Base-by-base conservation (phyloP, 2,888 invertebrate species). In the Timema podura region DNA sequence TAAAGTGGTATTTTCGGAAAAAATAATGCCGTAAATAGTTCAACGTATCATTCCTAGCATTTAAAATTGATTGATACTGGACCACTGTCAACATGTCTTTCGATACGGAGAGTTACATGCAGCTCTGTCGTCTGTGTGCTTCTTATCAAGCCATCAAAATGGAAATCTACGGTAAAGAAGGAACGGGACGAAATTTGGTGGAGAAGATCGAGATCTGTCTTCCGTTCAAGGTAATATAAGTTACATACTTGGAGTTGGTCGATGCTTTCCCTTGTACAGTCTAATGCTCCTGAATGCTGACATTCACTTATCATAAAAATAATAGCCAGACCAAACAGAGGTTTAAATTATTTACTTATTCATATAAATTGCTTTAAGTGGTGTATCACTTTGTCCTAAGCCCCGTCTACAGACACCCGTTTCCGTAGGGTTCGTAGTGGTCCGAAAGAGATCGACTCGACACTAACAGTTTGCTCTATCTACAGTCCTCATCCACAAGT, bases 121-220 rank as follows among this genome's bases (percentile, higher is more conserved):
- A 82, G 74, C 79, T 83, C 6, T 83, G 83, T 77, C 79, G 83
- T 75, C 80, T 83, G 67, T 83, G 83, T 77, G 83, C 83, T 73
- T 80, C 81, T 64, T 80, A 81, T 77, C 82, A 83, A 75, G 80
- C 80, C 73, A 80, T 81, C 73, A 82, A 82, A 77, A 81, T 83
- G 79, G 80, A 82, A 75, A 80, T 83, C 71, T 83, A 83, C 77
- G 81, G 82, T 68, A 79, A 81, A 75, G 82, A 82, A 73, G 83
- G 83, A 68, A 80, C 77, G 73, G 80, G 80, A 76, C 79, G 82
- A 73, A 81, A 82, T 72, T 79, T 83, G 74, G 79, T 81, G 72
- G 80, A 82, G 76, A 83, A 83, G 76, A 83, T 83, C 71, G 80
- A 82, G 72, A 79, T 80, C 67, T 83, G 82, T 74, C 77, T 83